Base-by-base conservation (phyloP, 2,888 invertebrate genomes). In the Calameuta pallipes region DNA sequence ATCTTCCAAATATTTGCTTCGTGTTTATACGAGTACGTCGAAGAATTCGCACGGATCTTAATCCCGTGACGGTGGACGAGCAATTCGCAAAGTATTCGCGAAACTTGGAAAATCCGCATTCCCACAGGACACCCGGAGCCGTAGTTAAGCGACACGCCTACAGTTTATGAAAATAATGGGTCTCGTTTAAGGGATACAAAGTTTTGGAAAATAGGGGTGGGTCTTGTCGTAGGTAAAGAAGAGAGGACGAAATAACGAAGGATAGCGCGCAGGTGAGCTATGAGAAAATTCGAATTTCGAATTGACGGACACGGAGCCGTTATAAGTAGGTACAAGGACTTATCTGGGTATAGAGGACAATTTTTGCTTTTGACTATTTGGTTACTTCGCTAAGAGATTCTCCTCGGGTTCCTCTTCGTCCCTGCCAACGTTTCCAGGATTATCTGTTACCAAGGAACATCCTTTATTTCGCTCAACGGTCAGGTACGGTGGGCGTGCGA, bases 81-180 rank as follows among this genome's bases (percentile, higher is more conserved):
- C 70, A 30, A 30, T 33, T 30, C 15, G 70, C 30, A 70, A 12
- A 6, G 70, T 15, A 33, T 70, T 33, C 68, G 34, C 41, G 30
- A 31, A 30, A 34, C 69, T 37, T 56, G 1, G n/a, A 15, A 37
- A 79, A 81, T 71, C 73, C 56, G n/a, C 69, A 15, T n/a, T 33
- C 68, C 76, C 77, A 30, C 70, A 74, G 78, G 80, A 74, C 73
- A 75, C 78, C 56, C 76, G 34, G 37, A 68, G 76, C 74, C 73
- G 75, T 84, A 85, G 85, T 84, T 86, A 82, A 83, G 82, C 76
- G 82, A 79, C 84, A 87, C 88, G 88, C 88, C 87, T 83, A 87
- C 86, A 89, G 85, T 90, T 90, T 89, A 89, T 85, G 85, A 82
- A 87, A 87, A 89, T 88, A 90, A 89, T 88, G 80, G 83, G 81